phyloP scores from a whole-genome alignment of 2,888 invertebrate genomes.

The Ametastegia equiseti region DNA sequence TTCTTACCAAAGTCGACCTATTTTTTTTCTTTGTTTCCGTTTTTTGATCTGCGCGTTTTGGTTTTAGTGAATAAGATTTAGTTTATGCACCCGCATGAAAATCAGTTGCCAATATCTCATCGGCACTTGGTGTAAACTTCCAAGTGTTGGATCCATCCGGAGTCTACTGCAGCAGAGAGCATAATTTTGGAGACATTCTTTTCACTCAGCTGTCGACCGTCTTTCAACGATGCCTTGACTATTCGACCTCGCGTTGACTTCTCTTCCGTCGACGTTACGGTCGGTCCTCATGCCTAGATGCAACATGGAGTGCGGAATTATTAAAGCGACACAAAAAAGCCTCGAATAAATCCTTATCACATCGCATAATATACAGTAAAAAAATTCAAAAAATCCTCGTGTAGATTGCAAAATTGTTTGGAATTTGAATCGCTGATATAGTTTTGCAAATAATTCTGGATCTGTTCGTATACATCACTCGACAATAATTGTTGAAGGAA shows the following conservation, averaged over 20 bases:
- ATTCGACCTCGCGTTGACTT: constrained; percentile 37
- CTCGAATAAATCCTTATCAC: neutral
- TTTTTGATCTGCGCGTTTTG: neutral
- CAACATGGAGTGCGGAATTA: constrained; percentile 19
- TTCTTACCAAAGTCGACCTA: no score
- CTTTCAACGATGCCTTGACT: constrained; percentile 62
- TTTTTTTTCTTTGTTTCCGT: neutral
- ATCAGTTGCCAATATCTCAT: neutral
- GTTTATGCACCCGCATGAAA: neutral
- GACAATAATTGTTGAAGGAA: no score
- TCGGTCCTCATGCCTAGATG: neutral
- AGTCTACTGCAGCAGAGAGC: neutral
- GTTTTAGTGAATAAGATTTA: neutral
- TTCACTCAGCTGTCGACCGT: constrained; percentile 67
- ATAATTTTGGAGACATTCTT: constrained; percentile 45
- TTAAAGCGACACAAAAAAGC: neutral
- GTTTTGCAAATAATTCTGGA: no score
- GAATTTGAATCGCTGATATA: no score
- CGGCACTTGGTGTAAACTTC: neutral
- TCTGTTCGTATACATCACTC: no score
- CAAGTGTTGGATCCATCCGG: neutral
- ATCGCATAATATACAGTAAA: neutral
- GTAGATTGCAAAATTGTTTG: no score
- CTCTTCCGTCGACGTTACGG: neutral
- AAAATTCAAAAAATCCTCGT: neutral